phyloP scores from a whole-genome alignment of 2,797 vertebrate genomes.

The Rhabdomys pumilio region DNA sequence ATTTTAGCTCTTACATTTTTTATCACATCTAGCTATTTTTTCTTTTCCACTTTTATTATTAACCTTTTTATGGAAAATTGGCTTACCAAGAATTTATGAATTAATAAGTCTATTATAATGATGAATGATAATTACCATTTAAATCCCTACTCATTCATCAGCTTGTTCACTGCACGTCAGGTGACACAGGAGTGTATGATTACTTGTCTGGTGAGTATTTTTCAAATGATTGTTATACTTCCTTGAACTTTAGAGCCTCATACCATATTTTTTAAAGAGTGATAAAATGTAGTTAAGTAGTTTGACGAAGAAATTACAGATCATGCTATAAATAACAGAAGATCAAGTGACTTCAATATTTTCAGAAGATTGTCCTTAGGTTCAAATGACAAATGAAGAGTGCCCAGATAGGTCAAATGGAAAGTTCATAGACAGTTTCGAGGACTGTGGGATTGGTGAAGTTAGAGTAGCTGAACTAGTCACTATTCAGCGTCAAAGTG shows the following conservation, averaged over 20 bases:
- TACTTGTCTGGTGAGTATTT: constrained; percentile 88
- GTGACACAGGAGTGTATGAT: constrained; percentile 88
- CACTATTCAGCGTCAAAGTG: constrained; percentile 65
- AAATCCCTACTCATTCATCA: constrained; percentile 91
- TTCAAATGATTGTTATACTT: constrained; percentile 88
- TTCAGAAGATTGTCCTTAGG: constrained; percentile 78
- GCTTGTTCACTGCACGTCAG: constrained; percentile 89
- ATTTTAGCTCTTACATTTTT: constrained; percentile 89
- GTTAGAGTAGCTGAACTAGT: constrained; percentile 59
- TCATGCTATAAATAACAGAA: constrained; percentile 68
- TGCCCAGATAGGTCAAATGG: constrained; percentile 64
- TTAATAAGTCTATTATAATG: constrained; percentile 92
- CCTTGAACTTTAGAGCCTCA: constrained; percentile 86
- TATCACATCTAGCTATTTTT: constrained; percentile 88
- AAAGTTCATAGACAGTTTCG: constrained; percentile 56
- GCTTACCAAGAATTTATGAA: constrained; percentile 92
- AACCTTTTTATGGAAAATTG: constrained; percentile 91
- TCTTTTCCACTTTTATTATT: constrained; percentile 90
- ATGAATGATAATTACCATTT: constrained; percentile 92
- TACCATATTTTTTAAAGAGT: constrained; percentile 84
- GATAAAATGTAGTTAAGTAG: constrained; percentile 79
- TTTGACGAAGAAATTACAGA: constrained; percentile 74
- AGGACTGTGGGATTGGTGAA: constrained; percentile 37
- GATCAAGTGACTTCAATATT: constrained; percentile 75
- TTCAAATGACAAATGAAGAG: constrained; percentile 69